Conservation (phyloP, 2,888 invertebrate species). For the Alviniconcha strummeri region DNA sequence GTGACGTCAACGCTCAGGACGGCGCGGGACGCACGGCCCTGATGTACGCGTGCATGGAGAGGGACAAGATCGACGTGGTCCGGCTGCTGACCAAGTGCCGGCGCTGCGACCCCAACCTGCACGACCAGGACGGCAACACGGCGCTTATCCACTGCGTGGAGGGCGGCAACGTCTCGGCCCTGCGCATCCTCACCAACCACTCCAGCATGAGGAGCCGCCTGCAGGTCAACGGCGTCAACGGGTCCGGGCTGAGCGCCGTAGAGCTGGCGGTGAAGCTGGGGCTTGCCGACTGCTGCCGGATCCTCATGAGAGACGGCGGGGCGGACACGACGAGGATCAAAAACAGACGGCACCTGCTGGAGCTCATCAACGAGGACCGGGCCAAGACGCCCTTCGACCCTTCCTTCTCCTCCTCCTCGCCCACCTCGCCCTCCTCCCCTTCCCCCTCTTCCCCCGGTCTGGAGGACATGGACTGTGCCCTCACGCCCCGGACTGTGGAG, state of each 20-base stretch:
- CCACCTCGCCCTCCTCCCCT: background rate
- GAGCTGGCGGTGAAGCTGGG: slow-evolving; percentile 57
- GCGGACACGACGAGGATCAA: slow-evolving; percentile 45
- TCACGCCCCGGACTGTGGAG: background rate
- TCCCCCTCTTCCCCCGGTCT: background rate
- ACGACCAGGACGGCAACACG: slow-evolving; percentile 53
- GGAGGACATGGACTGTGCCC: background rate
- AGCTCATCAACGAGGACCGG: slow-evolving; percentile 33
- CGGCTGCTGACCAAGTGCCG: slow-evolving; percentile 51
- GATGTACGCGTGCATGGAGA: slow-evolving; percentile 61
- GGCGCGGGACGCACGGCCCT: slow-evolving; percentile 54
- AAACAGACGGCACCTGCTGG: slow-evolving; percentile 30
- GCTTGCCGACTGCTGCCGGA: slow-evolving; percentile 55
- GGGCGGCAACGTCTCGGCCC: slow-evolving; percentile 51
- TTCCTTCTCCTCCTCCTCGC: background rate
- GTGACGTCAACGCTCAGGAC: slow-evolving; percentile 59
- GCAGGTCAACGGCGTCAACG: slow-evolving; percentile 50
- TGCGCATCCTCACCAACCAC: slow-evolving; percentile 51
- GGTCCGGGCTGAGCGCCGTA: slow-evolving; percentile 51
- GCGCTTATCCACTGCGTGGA: slow-evolving; percentile 58
- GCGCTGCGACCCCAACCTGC: slow-evolving; percentile 54
- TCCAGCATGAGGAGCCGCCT: slow-evolving; percentile 47
- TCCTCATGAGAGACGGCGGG: slow-evolving; percentile 53
- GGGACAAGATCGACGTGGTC: slow-evolving; percentile 54
- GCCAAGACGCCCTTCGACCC: slow-evolving; percentile 27